Evolutionary conservation across 2,888 invertebrate genomes (phyloP), one percentile per base, ranked within the genome.

Genomic region (Mesorhabditis spiculigera): DNA sequence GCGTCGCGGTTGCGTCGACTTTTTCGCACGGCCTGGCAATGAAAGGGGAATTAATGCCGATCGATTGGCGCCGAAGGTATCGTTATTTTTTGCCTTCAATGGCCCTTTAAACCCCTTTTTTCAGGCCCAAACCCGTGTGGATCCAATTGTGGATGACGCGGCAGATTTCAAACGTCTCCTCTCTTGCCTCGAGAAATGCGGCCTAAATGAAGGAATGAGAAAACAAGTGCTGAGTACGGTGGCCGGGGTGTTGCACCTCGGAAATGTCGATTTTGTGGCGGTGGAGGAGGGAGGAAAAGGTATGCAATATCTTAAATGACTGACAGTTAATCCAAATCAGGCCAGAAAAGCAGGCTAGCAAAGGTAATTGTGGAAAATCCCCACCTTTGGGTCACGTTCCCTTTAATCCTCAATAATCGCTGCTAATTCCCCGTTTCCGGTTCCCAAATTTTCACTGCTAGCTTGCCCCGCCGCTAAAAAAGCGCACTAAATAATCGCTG

Each of bases 251-350:
- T 89, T 98, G 3, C 96, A 97, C 87, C 89, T 97, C 71, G 97
- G 97, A 4, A 98, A 98, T 87, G 90, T 98, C n/a, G 88, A 90
- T 72, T 98, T 97, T 86, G 95, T 95, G 86, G 97, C 97, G 80
- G 93, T 93, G 86, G 90, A 91, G 0, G 92, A 93, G 71, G 95
- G 95, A 78, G 91, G 92, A 0, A 90, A 88, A 85, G 77, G 73
- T 66, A 62, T 41, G n/a, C n/a, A n/a, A n/a, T n/a, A n/a, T n/a
- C n/a, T n/a, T n/a, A n/a, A n/a, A n/a, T n/a, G n/a, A n/a, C n/a
- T n/a, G n/a, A n/a, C n/a, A n/a, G n/a, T n/a, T n/a, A n/a, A n/a
- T n/a, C n/a, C n/a, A n/a, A n/a, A n/a, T n/a, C n/a, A n/a, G n/a
- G n/a, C n/a, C n/a, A n/a, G n/a, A 71, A 5, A 13, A n/a, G n/a